Evolutionary conservation across 2,888 invertebrate genomes (phyloP), one percentile per base, ranked within the genome.

Genomic region (Rapana venosa): DNA sequence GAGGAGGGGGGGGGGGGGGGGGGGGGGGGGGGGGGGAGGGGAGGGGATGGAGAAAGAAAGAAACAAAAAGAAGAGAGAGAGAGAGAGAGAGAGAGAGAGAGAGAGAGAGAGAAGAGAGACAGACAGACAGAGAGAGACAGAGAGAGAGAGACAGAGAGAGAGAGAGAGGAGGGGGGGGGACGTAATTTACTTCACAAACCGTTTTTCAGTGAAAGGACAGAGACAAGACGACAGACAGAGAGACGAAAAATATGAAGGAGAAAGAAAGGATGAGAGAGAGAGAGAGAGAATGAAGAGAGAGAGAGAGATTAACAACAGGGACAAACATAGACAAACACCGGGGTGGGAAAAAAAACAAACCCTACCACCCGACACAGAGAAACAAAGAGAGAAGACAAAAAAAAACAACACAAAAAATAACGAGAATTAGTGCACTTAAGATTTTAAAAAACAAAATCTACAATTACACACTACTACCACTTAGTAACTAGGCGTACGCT

Each of bases 11-110:
- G 77, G 90, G 77, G 87, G 35, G 90, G 77, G 90, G 83, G 90
- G 66, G 88, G 58, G 88, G 2, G 1, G n/a, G 11, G n/a, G 30
- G 58, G 22, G 26, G 58, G 8, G 30, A 86, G 74, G 83, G 61
- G 87, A 87, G 87, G 77, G 56, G 61, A 74, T 81, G 87, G 90
- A 90, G 90, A 88, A 88, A 88, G 88, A 74, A n/a, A 74, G 74
- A 74, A 13, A 58, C 0, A 70, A 32, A 30, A 15, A 83, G 58
- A 85, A 77, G 79, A 87, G 90, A 90, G 87, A 83, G 90, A 87
- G 88, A 88, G 90, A 85, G 74, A 70, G 88, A 32, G 58, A 83
- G 88, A 90, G 35, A 84, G 88, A 61, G 84, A 81, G 85, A 56
- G 30, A 17, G 30, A 56, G 8, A 77, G 30, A 79, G 20, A 79